phyloP scores from a whole-genome alignment of 2,888 invertebrate species.

The Diadegma fenestrale region DNA sequence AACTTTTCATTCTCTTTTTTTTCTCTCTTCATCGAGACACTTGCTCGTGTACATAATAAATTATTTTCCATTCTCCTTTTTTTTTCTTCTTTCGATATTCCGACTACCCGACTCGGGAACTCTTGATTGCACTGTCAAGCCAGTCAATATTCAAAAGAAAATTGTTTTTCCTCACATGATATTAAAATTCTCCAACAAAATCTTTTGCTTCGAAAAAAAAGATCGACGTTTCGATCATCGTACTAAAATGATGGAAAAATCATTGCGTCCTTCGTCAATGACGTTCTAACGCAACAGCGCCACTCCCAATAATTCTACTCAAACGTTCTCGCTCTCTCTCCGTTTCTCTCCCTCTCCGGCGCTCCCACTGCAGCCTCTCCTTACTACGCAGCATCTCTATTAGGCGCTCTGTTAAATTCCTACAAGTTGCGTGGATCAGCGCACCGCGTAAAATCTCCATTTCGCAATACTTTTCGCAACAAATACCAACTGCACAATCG shows the following conservation, averaged over 20 bases:
- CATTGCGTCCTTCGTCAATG: not conserved
- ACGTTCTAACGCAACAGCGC: not conserved
- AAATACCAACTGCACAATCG: conserved; percentile 42
- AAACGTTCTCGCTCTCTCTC: not conserved
- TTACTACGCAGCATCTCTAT: conserved; percentile 16
- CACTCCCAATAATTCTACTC: not conserved
- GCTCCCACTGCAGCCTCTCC: too few relatives aligned
- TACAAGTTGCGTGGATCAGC: conserved; percentile 28
- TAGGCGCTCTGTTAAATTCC: not conserved
- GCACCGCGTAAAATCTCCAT: conserved; percentile 11
- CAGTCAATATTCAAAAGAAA: not conserved
- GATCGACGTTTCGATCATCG: not conserved
- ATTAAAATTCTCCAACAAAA: not conserved
- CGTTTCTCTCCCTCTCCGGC: too few relatives aligned
- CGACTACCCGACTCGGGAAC: not conserved
- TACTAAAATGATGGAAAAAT: not conserved
- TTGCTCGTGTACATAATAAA: conserved; percentile 16
- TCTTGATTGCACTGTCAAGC: not conserved
- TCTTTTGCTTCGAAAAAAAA: not conserved
- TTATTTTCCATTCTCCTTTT: conserved; percentile 17
- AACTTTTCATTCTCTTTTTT: not conserved
- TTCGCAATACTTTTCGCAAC: conserved; percentile 49
- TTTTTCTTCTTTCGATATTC: not conserved
- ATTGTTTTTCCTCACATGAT: not conserved
- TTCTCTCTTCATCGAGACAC: conserved; percentile 18